These are phyloP conservation scores for Laticauda laticaudata DNA, from an alignment of 2,113 vertebrate genomes.

Conservation along the genomic window DNA sequence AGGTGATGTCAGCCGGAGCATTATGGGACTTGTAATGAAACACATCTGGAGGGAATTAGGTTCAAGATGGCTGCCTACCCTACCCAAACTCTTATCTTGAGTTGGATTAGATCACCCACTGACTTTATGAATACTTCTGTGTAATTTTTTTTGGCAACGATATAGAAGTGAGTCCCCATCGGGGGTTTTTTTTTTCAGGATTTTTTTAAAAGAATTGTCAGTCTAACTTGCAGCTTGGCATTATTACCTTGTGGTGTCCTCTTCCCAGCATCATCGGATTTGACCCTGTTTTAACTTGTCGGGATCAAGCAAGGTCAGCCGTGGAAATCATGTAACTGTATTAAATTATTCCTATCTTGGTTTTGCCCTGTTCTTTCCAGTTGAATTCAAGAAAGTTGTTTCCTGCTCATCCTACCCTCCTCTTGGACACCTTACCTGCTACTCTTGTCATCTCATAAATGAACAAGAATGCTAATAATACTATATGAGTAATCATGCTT, in stretches of 20 bases:
- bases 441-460: neutral
- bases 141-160: neutral
- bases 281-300: neutral
- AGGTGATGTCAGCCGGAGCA: neutral
- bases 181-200: neutral
- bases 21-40: neutral
- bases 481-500: neutral
- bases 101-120: neutral
- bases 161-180: neutral
- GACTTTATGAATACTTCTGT: neutral
- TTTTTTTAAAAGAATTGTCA: neutral
- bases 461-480: neutral
- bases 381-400: neutral
- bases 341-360: neutral
- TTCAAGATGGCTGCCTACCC: neutral
- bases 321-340: neutral
- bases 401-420: neutral
- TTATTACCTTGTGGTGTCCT: neutral
- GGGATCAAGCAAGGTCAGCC: neutral
- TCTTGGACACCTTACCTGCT: neutral
- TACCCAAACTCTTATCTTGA: neutral
- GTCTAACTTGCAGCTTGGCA: neutral
- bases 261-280: neutral
- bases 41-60: neutral
- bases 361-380: neutral